Conservation (phyloP, 2,113 vertebrate genomes). For the Semnornis frantzii region DNA sequence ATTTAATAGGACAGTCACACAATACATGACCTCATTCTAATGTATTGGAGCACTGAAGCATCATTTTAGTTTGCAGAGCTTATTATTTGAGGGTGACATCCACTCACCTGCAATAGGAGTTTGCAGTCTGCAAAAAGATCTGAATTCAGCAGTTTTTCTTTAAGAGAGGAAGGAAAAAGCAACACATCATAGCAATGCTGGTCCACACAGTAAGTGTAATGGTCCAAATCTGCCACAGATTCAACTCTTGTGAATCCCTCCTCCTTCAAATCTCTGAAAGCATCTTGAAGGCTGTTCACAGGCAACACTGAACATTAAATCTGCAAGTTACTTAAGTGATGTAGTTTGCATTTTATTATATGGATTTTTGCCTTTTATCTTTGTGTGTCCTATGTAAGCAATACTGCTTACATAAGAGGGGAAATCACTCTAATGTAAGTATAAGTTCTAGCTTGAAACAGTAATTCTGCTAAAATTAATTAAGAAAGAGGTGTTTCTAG, state of each 20-base stretch:
- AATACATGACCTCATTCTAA: not conserved
- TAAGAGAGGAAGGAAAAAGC: slow-evolving; percentile 84
- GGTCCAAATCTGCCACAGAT: slow-evolving; percentile 75
- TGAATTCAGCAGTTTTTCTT: slow-evolving; percentile 77
- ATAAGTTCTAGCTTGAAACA: not conserved
- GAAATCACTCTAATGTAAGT: not conserved
- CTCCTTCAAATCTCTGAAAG: slow-evolving; percentile 74
- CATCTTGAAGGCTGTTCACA: slow-evolving; percentile 82
- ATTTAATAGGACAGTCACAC: not conserved
- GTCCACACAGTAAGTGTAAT: slow-evolving; percentile 82
- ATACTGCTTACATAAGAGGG: not conserved
- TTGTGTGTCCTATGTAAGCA: not conserved
- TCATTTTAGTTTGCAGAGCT: not conserved
- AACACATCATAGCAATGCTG: slow-evolving; percentile 84
- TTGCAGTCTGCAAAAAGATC: slow-evolving; percentile 81
- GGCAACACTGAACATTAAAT: slow-evolving; percentile 10
- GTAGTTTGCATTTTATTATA: not conserved
- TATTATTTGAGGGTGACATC: not conserved
- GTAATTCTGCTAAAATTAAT: not conserved
- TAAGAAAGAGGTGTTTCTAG: not conserved
- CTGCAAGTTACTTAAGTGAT: not conserved
- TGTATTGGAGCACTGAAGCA: not conserved
- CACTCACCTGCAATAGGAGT: slow-evolving; percentile 88
- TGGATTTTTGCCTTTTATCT: not conserved
- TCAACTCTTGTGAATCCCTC: slow-evolving; percentile 80